Base-by-base conservation (phyloP, 2,113 vertebrate genomes). In the Atlantisia rogersi region DNA sequence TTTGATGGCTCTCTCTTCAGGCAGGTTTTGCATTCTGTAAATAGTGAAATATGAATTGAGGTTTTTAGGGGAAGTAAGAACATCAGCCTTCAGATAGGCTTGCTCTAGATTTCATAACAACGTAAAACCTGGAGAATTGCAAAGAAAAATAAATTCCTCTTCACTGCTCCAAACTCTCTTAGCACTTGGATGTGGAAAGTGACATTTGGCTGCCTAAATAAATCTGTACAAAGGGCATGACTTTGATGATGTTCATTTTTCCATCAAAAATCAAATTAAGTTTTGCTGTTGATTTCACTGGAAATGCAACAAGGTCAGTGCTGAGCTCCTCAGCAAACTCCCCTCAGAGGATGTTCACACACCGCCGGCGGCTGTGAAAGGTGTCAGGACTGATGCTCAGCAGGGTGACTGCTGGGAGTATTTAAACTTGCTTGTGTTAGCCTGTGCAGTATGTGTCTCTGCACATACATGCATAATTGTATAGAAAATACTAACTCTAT, bases 251-350 rank as follows among this genome's bases (percentile, higher is more conserved):
- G 92, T 69, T 93, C 88, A 35, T 86, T 92, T 92, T 94, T 44
- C 78, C 83, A 88, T 90, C 95, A 76, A 73, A 93, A 96, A 55
- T 94, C 74, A 67, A 76, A 87, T 89, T 15, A 94, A 85, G n/a
- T 76, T 86, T 50, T 14, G 6, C 65, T 42, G 88, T 85, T 89
- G 91, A 50, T 90, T 79, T 50, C 15, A 15, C 44, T 95, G 91
- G 76, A 31, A 88, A 15, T 17, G 44, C 88, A 82, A 2, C 69
- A 58, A 90, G 82, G 90, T 83, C 86, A 76, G 67, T 24, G 62
- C 92, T 62, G 82, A 76, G 83, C 77, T 52, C 40, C 12, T 20
- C 4, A 13, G 39, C 6, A 13, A 7, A 3, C 48, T 79, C 18
- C 11, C 1, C 62, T 64, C 1, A 11, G 53, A 78, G 85, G 56